Conservation (phyloP, 2,797 vertebrate genomes). For the Gobio occitaniae region DNA sequence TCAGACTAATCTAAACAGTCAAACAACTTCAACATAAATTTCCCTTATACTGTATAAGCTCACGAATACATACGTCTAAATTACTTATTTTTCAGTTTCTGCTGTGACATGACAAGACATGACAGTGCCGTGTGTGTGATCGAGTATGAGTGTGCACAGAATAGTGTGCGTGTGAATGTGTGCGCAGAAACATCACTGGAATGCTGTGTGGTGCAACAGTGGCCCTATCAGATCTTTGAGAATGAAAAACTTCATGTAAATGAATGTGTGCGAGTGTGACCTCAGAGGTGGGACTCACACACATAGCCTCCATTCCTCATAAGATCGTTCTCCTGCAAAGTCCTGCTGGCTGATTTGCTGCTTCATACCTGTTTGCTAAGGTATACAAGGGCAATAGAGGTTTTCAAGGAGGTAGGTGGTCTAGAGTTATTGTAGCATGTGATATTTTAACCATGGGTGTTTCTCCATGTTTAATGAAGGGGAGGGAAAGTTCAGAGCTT, state of each 20-base stretch:
- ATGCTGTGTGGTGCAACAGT: constrained; percentile 61
- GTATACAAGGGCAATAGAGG: background rate
- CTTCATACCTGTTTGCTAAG: background rate
- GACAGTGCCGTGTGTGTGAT: constrained; percentile 29
- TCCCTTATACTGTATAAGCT: background rate
- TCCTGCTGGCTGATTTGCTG: constrained; percentile 12
- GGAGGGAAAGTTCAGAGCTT: constrained; percentile 5
- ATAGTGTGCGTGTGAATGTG: constrained; percentile 42
- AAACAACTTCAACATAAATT: background rate
- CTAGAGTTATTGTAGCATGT: background rate
- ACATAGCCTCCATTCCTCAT: constrained; percentile 3
- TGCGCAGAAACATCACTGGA: constrained; percentile 62
- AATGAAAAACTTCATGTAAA: constrained; percentile 30
- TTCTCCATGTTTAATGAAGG: constrained; percentile 17
- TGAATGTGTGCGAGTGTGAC: constrained; percentile 44
- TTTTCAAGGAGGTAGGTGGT: constrained; percentile 24
- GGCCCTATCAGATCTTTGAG: constrained; percentile 49
- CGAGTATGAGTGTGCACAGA: background rate
- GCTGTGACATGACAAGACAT: constrained; percentile 63
- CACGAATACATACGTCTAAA: constrained; percentile 13
- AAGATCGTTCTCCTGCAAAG: constrained; percentile 17
- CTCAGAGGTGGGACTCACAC: constrained; percentile 29
- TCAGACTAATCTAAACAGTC: background rate
- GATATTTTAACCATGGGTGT: constrained; percentile 3
- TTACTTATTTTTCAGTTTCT: constrained; percentile 42